Evolutionary conservation across 2,888 invertebrate species (phyloP), one percentile per base, ranked within the genome.

Genomic region (Disparrhopalites patrizii): DNA sequence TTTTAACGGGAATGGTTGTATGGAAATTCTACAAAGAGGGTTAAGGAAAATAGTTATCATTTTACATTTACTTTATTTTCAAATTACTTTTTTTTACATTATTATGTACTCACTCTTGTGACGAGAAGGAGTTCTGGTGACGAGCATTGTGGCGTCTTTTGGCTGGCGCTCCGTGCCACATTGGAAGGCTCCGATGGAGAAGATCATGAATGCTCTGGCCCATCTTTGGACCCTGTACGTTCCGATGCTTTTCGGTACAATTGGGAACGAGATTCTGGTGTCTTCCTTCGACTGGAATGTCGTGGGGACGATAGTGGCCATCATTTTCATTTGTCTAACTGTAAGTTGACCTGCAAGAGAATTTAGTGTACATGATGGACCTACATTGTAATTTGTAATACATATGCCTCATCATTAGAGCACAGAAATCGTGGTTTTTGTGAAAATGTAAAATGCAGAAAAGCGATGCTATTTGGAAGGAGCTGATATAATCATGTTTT

Each of bases 171-270:
- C 70, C 10, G 70, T 70, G 31, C 60, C 68, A 8, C 72, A 71
- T 58, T 72, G 73, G 73, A 73, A 73, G 28, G 28, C 57, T 8
- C 64, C 68, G 0, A 76, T 85, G 84, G 80, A 82, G 62, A 82
- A 82, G 57, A 82, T 88, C 18, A 81, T 82, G 51, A 80, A 80
- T 54, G 81, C 83, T 23, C 81, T 86, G 52, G 82, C 83, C 61
- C 78, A 84, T 38, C 74, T 89, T 56, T 91, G 90, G 91, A 83
- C 85, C 76, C 82, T 90, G 62, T 83, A 88, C 76, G 88, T 90
- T 77, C 90, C 90, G 5, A 82, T 89, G 68, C 82, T 91, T 38
- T 89, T 90, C 77, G 87, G 87, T 25, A 82, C 90, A 51, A 90
- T 91, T 75, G 90, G 90, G 10, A 85, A 88, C 68, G 89, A 89